Percentiles rank a stretch among this genome's conserved stretches.
These are phyloP conservation scores for Microplitis demolitor DNA, from an alignment of 1,140 invertebrate species.

Conservation along the genomic window DNA sequence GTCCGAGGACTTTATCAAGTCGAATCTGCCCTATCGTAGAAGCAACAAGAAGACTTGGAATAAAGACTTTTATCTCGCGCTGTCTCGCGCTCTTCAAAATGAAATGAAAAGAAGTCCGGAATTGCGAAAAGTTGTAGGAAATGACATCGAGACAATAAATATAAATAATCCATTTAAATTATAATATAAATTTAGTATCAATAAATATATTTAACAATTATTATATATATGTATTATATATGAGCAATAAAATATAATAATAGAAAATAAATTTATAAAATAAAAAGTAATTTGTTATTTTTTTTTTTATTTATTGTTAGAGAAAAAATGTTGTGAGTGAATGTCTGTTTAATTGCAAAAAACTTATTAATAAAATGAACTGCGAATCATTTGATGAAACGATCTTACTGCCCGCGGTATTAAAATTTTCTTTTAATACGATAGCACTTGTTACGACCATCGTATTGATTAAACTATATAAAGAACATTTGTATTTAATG, in stretches of 20 bases:
- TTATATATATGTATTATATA: too few relatives aligned
- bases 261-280: too few relatives aligned
- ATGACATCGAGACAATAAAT: constrained; percentile 7
- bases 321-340: not conserved
- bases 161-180: not conserved
- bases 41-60: not conserved
- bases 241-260: too few relatives aligned
- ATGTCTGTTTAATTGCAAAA: not conserved
- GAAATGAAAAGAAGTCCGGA: not conserved
- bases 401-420: not conserved
- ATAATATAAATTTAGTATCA: not conserved
- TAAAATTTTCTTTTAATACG: constrained; percentile 16
- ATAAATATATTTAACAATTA: too few relatives aligned
- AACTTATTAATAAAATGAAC: not conserved
- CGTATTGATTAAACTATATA: constrained; percentile 15
- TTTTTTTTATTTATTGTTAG: too few relatives aligned
- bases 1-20: too few relatives aligned
- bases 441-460: not conserved
- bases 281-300: too few relatives aligned
- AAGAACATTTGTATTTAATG: constrained; percentile 13
- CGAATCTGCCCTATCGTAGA: too few relatives aligned
- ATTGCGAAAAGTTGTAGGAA: constrained; percentile 4
- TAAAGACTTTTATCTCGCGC: constrained; percentile 21
- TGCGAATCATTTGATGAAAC: constrained; percentile 13
- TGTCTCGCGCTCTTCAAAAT: not conserved